Percentiles rank a stretch among this genome's conserved stretches.
Conservation (phyloP, 2,888 invertebrate genomes). For the Timema cristinae region DNA sequence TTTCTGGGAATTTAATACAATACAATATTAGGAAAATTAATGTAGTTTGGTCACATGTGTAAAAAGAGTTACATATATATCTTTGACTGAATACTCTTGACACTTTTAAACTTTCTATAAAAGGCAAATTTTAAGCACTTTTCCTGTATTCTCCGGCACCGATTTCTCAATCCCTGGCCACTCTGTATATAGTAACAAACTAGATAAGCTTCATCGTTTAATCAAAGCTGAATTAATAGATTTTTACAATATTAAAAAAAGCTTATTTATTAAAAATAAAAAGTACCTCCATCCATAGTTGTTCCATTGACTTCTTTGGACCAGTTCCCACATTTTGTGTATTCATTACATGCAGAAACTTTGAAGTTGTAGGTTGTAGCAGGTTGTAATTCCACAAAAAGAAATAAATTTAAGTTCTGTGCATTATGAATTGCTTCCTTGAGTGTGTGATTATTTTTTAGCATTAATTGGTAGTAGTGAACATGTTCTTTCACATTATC, state of each 20-base stretch:
- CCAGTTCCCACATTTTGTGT: conserved; percentile 74
- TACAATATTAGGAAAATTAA: too few relatives aligned
- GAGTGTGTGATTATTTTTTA: conserved; percentile 33
- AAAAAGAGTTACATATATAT: too few relatives aligned
- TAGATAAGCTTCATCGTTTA: too few relatives aligned
- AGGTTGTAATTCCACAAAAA: conserved; percentile 72
- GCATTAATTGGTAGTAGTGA: conserved; percentile 67
- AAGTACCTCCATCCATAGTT: conserved; percentile 69
- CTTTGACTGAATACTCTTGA: too few relatives aligned
- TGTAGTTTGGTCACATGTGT: too few relatives aligned
- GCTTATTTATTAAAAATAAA: background rate
- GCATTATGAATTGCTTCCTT: conserved; percentile 59
- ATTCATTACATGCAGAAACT: conserved; percentile 77
- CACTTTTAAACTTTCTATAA: too few relatives aligned
- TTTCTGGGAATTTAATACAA: too few relatives aligned
- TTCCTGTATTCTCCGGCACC: too few relatives aligned
- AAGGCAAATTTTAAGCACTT: too few relatives aligned
- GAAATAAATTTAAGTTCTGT: conserved; percentile 63
- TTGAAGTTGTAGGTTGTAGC: conserved; percentile 77
- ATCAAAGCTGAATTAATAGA: too few relatives aligned
- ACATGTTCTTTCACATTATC: conserved; percentile 62
- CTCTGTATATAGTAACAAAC: too few relatives aligned
- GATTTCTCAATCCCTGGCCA: too few relatives aligned
- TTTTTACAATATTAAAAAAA: background rate
- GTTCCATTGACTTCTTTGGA: conserved; percentile 73